Conservation (phyloP, 2,797 vertebrate species). For the Loriculus beryllinus region DNA sequence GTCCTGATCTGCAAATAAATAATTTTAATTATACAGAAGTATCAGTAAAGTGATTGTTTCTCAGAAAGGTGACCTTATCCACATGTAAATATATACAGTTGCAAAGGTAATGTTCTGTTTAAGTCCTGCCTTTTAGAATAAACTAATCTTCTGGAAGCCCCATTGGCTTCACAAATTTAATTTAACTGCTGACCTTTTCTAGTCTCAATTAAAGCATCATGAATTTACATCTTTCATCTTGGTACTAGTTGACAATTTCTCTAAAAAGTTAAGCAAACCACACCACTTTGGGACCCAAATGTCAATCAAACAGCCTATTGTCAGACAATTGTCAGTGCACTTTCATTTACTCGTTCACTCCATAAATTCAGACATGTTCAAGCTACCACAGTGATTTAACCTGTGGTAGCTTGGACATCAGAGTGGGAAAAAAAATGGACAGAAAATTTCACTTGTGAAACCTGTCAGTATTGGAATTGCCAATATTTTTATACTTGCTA, state of each 20-base stretch:
- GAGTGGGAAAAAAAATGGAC: neutral
- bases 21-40: neutral
- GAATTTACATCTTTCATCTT: neutral
- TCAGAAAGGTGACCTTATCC: slow-evolving; percentile 16
- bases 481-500: neutral
- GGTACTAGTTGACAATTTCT: neutral
- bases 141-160: neutral
- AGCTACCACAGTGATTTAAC: neutral
- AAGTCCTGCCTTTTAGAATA: slow-evolving; percentile 2
- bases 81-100: slow-evolving; percentile 31
- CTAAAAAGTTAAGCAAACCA: neutral
- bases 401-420: neutral
- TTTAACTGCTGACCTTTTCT: slow-evolving; percentile 16
- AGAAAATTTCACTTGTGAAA: neutral
- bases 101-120: neutral
- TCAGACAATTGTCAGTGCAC: neutral
- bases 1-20: neutral
- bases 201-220: neutral
- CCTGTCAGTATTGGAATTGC: neutral
- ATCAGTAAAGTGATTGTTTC: slow-evolving; percentile 5
- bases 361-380: neutral
- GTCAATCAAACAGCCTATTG: neutral
- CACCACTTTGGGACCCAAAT: neutral
- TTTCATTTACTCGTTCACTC: neutral
- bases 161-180: neutral